Percentiles rank a stretch among this genome's conserved stretches.
phyloP scores from a whole-genome alignment of 2,797 vertebrate species.

The Pelobates cultripes region DNA sequence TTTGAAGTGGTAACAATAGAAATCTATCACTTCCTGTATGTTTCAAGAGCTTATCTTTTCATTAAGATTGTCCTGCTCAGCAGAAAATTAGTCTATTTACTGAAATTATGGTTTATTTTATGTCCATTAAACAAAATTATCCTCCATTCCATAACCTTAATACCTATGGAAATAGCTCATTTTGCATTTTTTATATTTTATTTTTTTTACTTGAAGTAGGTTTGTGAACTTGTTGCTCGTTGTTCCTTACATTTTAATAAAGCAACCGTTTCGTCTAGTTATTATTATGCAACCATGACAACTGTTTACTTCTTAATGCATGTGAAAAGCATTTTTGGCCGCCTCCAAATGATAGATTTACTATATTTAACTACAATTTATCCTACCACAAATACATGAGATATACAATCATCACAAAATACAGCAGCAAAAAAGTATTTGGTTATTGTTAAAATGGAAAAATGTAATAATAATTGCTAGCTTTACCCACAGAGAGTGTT shows the following conservation, averaged over 20 bases:
- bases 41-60: conserved; percentile 9
- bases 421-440: no score
- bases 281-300: neutral
- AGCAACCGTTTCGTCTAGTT: neutral
- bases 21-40: conserved; percentile 43
- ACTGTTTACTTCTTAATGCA: neutral
- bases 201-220: conserved; percentile 5
- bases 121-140: conserved; percentile 21
- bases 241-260: neutral
- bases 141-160: conserved; percentile 30
- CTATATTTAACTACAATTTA: no score
- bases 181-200: conserved; percentile 17
- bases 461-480: no score
- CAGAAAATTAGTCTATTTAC: conserved; percentile 40
- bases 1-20: conserved; percentile 35
- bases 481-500: no score
- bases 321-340: neutral
- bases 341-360: neutral
- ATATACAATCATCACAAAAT: no score
- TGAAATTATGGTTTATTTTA: conserved; percentile 37
- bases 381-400: no score
- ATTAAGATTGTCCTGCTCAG: neutral
- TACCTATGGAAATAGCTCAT: conserved; percentile 32
- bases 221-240: no score
- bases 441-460: no score